Conservation (phyloP, 2,113 vertebrate genomes). For the Dromiciops gliroides region DNA sequence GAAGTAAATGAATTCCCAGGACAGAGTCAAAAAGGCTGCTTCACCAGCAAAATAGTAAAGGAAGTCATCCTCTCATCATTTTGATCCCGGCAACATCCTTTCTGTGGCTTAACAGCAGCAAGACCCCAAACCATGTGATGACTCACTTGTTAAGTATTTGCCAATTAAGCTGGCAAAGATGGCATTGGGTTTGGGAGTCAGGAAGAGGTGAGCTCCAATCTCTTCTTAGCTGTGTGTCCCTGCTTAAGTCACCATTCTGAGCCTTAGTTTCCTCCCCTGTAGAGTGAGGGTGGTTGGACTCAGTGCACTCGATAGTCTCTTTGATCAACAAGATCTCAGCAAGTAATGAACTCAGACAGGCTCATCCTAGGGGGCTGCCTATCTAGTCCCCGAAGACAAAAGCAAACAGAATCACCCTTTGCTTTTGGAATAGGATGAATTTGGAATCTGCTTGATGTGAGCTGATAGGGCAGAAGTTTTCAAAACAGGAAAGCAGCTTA, state of each 20-base stretch:
- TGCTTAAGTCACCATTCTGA: not conserved
- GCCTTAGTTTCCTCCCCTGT: not conserved
- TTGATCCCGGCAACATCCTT: not conserved
- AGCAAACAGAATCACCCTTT: not conserved
- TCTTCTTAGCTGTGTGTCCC: not conserved
- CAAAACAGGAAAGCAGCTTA: not conserved
- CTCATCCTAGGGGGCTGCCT: not conserved
- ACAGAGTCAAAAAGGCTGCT: slow-evolving; percentile 46
- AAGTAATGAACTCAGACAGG: not conserved
- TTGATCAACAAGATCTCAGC: not conserved
- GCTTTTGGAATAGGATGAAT: not conserved
- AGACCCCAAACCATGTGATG: not conserved
- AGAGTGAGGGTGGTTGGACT: not conserved
- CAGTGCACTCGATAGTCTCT: not conserved
- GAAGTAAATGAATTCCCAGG: slow-evolving; percentile 46
- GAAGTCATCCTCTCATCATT: fast-evolving
- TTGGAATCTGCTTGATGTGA: not conserved
- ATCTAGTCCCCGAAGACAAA: not conserved
- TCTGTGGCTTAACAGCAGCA: not conserved
- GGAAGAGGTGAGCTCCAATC: not conserved
- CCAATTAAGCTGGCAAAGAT: not conserved
- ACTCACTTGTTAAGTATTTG: not conserved
- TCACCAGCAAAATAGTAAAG: slow-evolving; percentile 55
- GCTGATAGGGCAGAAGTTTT: not conserved
- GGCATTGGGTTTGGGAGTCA: not conserved